These are phyloP conservation scores for Cyclina sinensis DNA, from an alignment of 1,140 invertebrate genomes.

Conservation along the genomic window DNA sequence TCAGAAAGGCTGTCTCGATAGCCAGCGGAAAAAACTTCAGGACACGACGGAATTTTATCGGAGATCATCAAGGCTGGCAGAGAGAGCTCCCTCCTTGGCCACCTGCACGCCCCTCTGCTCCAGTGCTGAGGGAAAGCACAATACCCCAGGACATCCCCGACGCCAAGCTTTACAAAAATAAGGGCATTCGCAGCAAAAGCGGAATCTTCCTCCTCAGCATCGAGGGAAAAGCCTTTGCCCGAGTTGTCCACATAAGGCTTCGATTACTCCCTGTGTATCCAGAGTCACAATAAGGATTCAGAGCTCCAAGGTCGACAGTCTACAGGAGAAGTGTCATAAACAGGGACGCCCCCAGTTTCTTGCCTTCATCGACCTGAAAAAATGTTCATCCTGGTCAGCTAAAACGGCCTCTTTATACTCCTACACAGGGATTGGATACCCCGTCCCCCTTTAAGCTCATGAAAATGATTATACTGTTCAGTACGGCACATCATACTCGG, in stretches of 20 bases:
- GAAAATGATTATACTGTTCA: too few relatives aligned
- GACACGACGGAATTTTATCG: not conserved
- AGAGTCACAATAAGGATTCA: conserved; percentile 71
- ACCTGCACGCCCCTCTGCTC: not conserved
- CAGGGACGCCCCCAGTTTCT: conserved; percentile 69
- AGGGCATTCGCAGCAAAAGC: conserved; percentile 64
- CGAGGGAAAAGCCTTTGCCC: conserved; percentile 67
- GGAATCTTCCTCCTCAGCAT: conserved; percentile 73
- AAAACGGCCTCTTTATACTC: not conserved
- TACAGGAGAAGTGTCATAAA: conserved; percentile 73
- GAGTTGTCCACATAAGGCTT: not conserved
- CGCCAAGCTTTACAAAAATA: conserved; percentile 64
- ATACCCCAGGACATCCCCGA: conserved; percentile 67
- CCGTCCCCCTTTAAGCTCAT: too few relatives aligned
- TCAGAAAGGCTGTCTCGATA: not conserved
- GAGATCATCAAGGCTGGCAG: conserved; percentile 10
- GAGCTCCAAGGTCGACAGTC: conserved; percentile 67
- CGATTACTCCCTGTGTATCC: conserved; percentile 34
- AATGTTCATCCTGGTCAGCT: conserved; percentile 52
- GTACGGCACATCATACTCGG: too few relatives aligned
- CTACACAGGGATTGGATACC: conserved; percentile 61
- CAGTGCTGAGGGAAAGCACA: conserved; percentile 53
- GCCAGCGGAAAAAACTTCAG: not conserved
- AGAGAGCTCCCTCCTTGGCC: not conserved
- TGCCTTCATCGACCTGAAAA: conserved; percentile 74